Evolutionary conservation across 2,113 vertebrate genomes (phyloP).

Genomic region (Thryonomys swinderianus): DNA sequence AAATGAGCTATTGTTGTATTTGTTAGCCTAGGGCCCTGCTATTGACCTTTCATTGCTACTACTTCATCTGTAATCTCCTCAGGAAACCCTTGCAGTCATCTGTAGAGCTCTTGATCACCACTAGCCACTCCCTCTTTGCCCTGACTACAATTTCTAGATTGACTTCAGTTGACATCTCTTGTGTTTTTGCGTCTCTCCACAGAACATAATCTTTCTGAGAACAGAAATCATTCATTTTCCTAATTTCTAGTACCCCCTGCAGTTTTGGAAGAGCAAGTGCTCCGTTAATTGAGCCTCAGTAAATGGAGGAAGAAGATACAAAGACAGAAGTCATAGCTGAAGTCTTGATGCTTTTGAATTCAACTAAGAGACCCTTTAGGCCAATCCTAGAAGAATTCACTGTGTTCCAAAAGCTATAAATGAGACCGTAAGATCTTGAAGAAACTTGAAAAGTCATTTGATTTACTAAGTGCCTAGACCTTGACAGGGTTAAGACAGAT

Average conservation of each 20-base stretch:
- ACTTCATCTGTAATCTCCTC: not conserved
- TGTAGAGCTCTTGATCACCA: not conserved
- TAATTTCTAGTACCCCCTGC: not conserved
- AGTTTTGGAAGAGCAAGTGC: not conserved
- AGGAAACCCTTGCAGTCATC: not conserved
- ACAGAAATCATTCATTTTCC: not conserved
- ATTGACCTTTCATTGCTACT: not conserved
- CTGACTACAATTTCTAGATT: not conserved
- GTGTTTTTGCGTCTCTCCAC: not conserved
- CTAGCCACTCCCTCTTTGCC: not conserved
- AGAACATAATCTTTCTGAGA: not conserved
- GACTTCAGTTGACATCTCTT: not conserved
- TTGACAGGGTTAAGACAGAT: not conserved
- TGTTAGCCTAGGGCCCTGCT: not conserved
- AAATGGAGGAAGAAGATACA: not conserved
- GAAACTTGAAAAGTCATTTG: not conserved
- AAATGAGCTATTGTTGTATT: not conserved
- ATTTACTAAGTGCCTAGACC: not conserved
- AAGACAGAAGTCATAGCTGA: not conserved
- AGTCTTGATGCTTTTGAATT: not conserved
- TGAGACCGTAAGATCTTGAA: not conserved
- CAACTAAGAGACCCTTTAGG: not conserved
- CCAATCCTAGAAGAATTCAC: not conserved
- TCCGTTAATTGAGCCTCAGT: not conserved
- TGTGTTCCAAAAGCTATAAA: not conserved